Evolutionary conservation across 1,140 invertebrate genomes (phyloP), one percentile per base, ranked within the genome.

Genomic region (Drosophila gunungcola): DNA sequence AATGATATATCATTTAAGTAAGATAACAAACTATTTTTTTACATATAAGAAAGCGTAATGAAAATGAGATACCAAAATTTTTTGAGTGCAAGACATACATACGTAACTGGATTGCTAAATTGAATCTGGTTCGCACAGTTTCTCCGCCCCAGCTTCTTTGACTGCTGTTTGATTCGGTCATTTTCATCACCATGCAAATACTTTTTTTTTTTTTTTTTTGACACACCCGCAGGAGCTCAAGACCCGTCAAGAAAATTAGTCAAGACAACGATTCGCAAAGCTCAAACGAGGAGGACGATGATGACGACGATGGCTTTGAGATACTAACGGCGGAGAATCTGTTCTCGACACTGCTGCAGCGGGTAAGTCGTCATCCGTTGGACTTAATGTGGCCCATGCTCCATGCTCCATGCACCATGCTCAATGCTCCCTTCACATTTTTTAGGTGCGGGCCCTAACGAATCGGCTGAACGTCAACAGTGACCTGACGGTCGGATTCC

Each of bases 261-360:
- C 92, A 96, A 51, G 96, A 96, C 70, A 95, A 95, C 55, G 97
- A 97, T 92, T 97, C 97, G 57, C 94, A 97, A 41, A 97, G 96
- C 80, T 97, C 97, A 10, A 97, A 96, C 42, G 97, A 97, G 88
- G 96, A 97, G 67, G 97, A 97, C 88, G 96, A 97, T 85, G 96
- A 97, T 60, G 96, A 97, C 86, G 97, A 97, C 80, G 97, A 97
- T 91, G 96, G 96, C 68, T 98, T 98, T 94, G 97, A 98, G 90
- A 94, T 97, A 62, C 93, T 98, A 45, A 98, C 97, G 3, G 97
- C 97, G 1, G 97, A 98, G 93, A 97, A 97, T 92, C 93, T 98
- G 32, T 98, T 98, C 92, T 97, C 97, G 1, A 97, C 96, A 1
- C 92, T 98, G 39, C 92, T 98, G 42, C 96, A 97, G 68, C 94